Evolutionary conservation across 30 jellyfish, hydroid and myxozoan species (phyloP), one percentile per base, ranked within the genome.

Genomic region (Aurelia aurita complex sp. Pacific): DNA sequence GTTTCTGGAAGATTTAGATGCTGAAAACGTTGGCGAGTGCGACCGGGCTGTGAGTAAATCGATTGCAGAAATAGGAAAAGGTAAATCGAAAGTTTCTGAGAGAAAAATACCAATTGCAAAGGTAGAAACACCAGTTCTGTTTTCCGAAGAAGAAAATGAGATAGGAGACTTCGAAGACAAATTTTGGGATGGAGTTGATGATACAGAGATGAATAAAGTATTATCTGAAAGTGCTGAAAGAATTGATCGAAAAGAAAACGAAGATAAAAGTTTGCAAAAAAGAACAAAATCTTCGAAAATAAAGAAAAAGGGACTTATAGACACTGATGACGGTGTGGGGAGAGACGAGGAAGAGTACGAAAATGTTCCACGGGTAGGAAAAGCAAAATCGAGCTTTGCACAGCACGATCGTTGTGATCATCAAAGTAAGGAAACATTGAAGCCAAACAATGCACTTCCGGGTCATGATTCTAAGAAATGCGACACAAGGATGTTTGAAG

Each of bases 61-160:
- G 11, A 9, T 5, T 46, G 6, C 57, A 46, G 57, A 46, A 1
- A 46, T 6, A 46, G 57, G 8, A 0, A 46, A 46, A 46, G 8
- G 57, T 46, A 46, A 46, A 46, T 46, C 57, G 57, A 46, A 46
- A 46, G 57, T 46, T 46, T 46, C 57, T 46, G 57, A 46, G 57
- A n/a, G 33, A 61, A 61, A n/a, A 17, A 10, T 4, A 5, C 23
- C 62, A 4, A 67, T 5, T 36, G 64, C 62, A 36, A 79, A 32
- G 29, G 78, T 10, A 5, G 73, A 59, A 65, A 64, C 89, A 4
- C 89, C 89, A n/a, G 63, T 63, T 3, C 69, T 79, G 60, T 79
- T 79, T 52, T 63, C 89, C 10, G 89, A 79, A 4, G 66, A 64
- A 15, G 78, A 18, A 2, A 46, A 13, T 10, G 89, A 43, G 5